phyloP scores from a whole-genome alignment of 1,140 invertebrate genomes.

The Drosophila persimilis region DNA sequence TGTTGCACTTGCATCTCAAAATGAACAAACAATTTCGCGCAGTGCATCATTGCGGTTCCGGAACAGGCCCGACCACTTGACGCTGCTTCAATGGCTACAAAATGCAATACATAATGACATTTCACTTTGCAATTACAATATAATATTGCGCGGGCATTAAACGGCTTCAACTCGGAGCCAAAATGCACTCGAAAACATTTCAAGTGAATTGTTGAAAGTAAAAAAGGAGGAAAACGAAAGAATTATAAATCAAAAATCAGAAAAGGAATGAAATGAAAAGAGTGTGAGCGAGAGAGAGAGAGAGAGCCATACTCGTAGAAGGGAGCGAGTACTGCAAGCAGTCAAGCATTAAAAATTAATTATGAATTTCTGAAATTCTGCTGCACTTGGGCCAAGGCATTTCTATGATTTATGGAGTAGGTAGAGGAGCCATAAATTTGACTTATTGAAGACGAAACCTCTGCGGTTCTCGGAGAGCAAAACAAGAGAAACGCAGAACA shows the following conservation, averaged over 20 bases:
- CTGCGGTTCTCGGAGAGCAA: slow-evolving; percentile 61
- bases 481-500: slow-evolving; percentile 25
- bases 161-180: slow-evolving; percentile 69
- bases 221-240: slow-evolving; percentile 42
- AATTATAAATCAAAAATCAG: slow-evolving; percentile 72
- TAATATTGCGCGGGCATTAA: slow-evolving; percentile 75
- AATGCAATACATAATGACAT: slow-evolving; percentile 80
- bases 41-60: slow-evolving; percentile 22
- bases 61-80: slow-evolving; percentile 63
- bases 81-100: slow-evolving; percentile 80
- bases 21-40: slow-evolving; percentile 1
- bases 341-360: slow-evolving; percentile 81
- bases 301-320: too few species aligned
- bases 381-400: slow-evolving; percentile 31
- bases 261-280: slow-evolving; percentile 28
- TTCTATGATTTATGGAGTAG: slow-evolving; percentile 74
- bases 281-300: background rate
- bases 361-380: slow-evolving; percentile 60
- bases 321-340: slow-evolving; percentile 47
- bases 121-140: slow-evolving; percentile 79
- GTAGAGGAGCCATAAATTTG: slow-evolving; percentile 69
- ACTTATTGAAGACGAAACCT: slow-evolving; percentile 70
- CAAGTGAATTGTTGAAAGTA: slow-evolving; percentile 60
- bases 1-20: too few species aligned
- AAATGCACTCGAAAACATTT: slow-evolving; percentile 75